Conservation (phyloP, 2,888 invertebrate species). For the Acrocyrtus sp. region DNA sequence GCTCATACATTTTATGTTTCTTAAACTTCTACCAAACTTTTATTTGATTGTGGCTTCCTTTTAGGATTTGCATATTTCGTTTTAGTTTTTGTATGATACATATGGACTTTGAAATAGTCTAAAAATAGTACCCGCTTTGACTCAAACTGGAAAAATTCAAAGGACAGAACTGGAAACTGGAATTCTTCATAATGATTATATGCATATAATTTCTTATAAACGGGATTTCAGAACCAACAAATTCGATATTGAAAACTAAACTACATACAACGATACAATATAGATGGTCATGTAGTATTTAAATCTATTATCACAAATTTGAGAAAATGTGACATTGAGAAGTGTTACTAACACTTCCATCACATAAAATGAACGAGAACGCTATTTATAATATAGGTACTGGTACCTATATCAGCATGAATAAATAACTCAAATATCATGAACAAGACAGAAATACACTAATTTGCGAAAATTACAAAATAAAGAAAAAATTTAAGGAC, state of each 20-base stretch:
- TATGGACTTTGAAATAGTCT: neutral
- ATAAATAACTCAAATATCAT: too few species aligned
- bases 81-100: neutral
- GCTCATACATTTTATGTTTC: conserved; percentile 23
- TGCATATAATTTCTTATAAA: too few species aligned
- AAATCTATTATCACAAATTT: conserved; percentile 40
- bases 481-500: conserved; percentile 32
- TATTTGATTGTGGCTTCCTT: neutral
- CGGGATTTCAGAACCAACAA: conserved; percentile 34
- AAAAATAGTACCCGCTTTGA: conserved; percentile 23
- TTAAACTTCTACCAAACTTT: conserved; percentile 3
- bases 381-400: too few species aligned
- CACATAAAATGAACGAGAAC: too few species aligned
- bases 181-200: neutral
- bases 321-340: conserved; percentile 17
- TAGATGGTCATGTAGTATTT: neutral
- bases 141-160: conserved; percentile 31
- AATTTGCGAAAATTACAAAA: too few species aligned
- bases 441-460: too few species aligned
- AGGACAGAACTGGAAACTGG: conserved; percentile 28
- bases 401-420: too few species aligned
- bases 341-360: too few species aligned
- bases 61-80: too few species aligned
- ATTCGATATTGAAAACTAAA: conserved; percentile 23
- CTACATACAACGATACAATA: neutral